Evolutionary conservation across 2,113 vertebrate species (phyloP), one percentile per base, ranked within the genome.

Genomic region (Passer montanus): DNA sequence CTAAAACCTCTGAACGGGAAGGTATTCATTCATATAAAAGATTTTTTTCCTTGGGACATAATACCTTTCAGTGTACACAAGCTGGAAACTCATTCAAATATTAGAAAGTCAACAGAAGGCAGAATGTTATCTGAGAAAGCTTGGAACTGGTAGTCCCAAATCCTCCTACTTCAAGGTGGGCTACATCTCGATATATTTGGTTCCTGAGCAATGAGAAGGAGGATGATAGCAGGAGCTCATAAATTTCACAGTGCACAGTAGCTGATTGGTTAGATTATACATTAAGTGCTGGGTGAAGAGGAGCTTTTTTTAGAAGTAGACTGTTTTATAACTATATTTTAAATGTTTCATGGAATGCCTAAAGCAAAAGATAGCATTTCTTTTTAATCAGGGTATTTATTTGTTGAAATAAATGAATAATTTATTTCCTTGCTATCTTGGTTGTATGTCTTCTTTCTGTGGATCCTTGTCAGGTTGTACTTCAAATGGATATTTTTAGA

Each of bases 401-500:
- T 93, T 94, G 81, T 93, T 94, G 81, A 91, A 95, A 95, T 87
- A 75, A 96, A 95, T 95, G 84, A 97, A 96, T 95, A 94, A 96
- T 94, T 95, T 95, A 94, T 94, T 94, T 95, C 93, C 94, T 96
- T 96, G 91, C 87, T 97, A 89, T 96, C 91, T 95, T 97, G 93
- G 95, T 96, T 97, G 91, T 96, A 31, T 97, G 95, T 96, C 91
- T 95, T 39, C 70, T 95, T 96, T 97, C 79, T 95, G 95, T 97
- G 96, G 78, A 96, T 95, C 91, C 72, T 96, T 96, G 94, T 96
- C 94, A 95, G 94, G 93, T 93, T 93, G 89, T 97, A 95, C 95
- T 95, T 97, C 94, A 97, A 96, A 95, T 97, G 91, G 96, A 96
- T 96, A 95, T 94, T 97, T 95, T 96, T 94, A 96, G 94, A 96